These are phyloP conservation scores for Heterodera carotae DNA, from an alignment of 1,140 invertebrate species.

Conservation along the genomic window DNA sequence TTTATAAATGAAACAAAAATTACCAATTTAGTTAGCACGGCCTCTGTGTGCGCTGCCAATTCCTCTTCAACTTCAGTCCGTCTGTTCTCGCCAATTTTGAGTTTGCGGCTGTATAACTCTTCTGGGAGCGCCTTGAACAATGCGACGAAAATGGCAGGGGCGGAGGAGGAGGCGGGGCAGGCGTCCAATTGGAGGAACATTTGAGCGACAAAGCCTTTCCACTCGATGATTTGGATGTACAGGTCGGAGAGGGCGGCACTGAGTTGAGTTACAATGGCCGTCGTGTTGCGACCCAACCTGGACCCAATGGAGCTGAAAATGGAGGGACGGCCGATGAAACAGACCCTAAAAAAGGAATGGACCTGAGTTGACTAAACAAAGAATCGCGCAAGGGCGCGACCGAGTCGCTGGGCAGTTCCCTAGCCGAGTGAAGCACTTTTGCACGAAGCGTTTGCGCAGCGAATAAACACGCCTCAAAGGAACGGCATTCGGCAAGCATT, in stretches of 20 bases:
- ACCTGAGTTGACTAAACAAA: slow-evolving; percentile 81
- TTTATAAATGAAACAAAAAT: slow-evolving; percentile 39
- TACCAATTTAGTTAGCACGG: slow-evolving; percentile 76
- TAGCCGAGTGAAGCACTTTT: slow-evolving; percentile 80
- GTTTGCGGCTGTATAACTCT: slow-evolving; percentile 81
- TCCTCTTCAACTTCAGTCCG: slow-evolving; percentile 80
- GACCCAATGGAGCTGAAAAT: slow-evolving; percentile 38
- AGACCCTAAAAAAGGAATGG: slow-evolving; percentile 5
- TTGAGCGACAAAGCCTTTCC: slow-evolving; percentile 84
- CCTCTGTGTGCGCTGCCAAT: slow-evolving; percentile 69
- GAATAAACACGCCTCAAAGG: slow-evolving; percentile 90
- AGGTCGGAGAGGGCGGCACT: slow-evolving; percentile 88
- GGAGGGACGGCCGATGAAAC: background rate
- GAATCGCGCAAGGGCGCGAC: slow-evolving; percentile 85
- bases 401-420: slow-evolving; percentile 84
- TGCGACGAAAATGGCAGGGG: slow-evolving; percentile 75
- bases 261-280: slow-evolving; percentile 71
- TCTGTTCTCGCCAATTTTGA: slow-evolving; percentile 86
- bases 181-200: slow-evolving; percentile 73
- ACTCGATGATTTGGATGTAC: slow-evolving; percentile 86
- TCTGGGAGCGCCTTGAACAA: slow-evolving; percentile 91
- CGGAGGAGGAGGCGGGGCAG: slow-evolving; percentile 23
- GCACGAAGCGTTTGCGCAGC: slow-evolving; percentile 91
- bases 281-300: slow-evolving; percentile 33
- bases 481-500: slow-evolving; percentile 80